phyloP scores from a whole-genome alignment of 2,113 vertebrate genomes.

The Paradisaea rubra region DNA sequence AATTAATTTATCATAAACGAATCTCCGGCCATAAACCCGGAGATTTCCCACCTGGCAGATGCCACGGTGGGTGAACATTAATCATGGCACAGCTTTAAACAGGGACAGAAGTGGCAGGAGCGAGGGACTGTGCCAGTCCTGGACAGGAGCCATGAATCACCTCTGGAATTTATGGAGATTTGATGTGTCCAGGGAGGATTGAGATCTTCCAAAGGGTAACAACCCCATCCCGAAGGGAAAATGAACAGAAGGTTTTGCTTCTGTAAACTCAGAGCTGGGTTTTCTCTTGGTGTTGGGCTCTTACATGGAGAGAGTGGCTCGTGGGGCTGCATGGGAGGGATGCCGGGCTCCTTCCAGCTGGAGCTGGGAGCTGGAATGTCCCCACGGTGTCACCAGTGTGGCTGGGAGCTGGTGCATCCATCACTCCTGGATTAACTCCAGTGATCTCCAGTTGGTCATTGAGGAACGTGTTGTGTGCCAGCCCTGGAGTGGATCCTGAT shows the following conservation, averaged over 20 bases:
- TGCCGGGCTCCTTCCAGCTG: not conserved
- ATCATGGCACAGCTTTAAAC: not conserved
- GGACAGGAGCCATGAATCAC: not conserved
- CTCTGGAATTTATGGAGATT: not conserved
- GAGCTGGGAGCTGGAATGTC: not conserved
- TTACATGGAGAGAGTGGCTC: not conserved
- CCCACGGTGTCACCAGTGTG: not conserved
- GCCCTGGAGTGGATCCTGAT: too few relatives aligned
- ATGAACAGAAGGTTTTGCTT: not conserved
- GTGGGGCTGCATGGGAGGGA: not conserved
- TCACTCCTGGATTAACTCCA: not conserved
- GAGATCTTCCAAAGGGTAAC: not conserved
- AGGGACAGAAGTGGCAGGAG: not conserved
- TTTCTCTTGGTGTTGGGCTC: not conserved
- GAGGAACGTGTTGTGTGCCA: not conserved
- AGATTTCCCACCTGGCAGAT: not conserved
- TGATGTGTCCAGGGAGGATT: not conserved
- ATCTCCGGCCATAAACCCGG: not conserved
- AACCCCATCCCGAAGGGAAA: not conserved
- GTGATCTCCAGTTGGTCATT: not conserved
- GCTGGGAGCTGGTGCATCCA: too few relatives aligned
- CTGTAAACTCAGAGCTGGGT: not conserved
- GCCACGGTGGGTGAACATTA: not conserved
- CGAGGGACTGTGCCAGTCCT: not conserved
- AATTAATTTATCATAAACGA: not conserved